Conservation (phyloP, 2,797 vertebrate species). For the Tragopan temminckii region DNA sequence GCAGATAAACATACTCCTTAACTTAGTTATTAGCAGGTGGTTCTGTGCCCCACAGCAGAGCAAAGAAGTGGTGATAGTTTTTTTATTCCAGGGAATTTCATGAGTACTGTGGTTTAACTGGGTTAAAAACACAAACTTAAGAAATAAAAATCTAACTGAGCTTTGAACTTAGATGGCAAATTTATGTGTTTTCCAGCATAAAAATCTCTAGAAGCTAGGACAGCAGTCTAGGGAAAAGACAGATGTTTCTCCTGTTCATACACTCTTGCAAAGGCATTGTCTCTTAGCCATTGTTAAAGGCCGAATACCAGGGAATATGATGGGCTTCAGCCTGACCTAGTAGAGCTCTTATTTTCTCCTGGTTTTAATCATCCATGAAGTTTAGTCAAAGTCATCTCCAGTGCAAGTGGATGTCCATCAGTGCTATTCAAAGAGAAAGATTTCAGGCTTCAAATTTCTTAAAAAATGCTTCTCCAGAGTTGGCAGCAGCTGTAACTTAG, state of each 20-base stretch:
- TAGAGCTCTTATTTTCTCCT: not conserved
- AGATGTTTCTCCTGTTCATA: not conserved
- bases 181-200: not conserved
- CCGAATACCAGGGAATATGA: not conserved
- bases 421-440: not conserved
- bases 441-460: not conserved
- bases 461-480: not conserved
- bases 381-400: not conserved
- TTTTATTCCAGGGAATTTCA: not conserved
- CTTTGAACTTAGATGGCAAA: not conserved
- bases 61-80: not conserved
- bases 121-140: not conserved
- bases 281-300: not conserved
- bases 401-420: not conserved
- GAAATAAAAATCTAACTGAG: not conserved
- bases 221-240: not conserved
- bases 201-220: not conserved
- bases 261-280: not conserved
- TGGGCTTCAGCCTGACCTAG: not conserved
- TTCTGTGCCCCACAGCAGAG: slow-evolving; percentile 19
- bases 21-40: slow-evolving; percentile 26
- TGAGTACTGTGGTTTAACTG: not conserved
- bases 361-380: not conserved
- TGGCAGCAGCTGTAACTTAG: not conserved
- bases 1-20: slow-evolving; percentile 35